These are phyloP conservation scores for Thecophora atra DNA, from an alignment of 2,888 invertebrate genomes.

Conservation along the genomic window DNA sequence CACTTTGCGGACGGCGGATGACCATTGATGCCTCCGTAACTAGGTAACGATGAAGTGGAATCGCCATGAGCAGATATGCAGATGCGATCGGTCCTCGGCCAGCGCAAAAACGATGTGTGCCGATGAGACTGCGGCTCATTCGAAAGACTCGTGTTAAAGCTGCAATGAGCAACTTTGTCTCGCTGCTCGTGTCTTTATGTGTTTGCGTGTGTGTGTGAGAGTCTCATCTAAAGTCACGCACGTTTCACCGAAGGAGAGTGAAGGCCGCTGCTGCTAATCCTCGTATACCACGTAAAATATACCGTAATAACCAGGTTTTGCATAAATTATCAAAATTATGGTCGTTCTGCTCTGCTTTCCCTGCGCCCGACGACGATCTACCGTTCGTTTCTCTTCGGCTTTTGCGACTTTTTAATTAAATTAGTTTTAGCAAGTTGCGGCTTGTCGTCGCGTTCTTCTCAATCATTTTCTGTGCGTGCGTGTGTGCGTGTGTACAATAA, in stretches of 20 bases:
- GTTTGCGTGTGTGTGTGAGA: neutral
- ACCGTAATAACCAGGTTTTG: conserved; percentile 2
- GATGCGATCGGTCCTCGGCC: neutral
- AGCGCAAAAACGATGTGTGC: neutral
- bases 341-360: neutral
- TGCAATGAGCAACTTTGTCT: neutral
- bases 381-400: neutral
- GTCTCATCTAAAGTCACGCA: neutral
- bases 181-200: no score
- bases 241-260: neutral
- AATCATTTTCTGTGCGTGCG: conserved; percentile 40
- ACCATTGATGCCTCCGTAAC: neutral
- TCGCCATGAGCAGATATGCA: neutral
- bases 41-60: neutral
- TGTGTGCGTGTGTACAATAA: neutral
- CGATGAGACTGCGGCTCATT: neutral
- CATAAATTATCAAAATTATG: conserved; percentile 12
- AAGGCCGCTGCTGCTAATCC: neutral
- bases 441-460: conserved; percentile 54
- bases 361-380: neutral
- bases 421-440: conserved; percentile 35
- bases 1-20: neutral
- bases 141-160: neutral
- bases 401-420: conserved; percentile 29
- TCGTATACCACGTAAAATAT: neutral